phyloP scores from a whole-genome alignment of 2,113 vertebrate species.

The Ptilorrhoa leucosticta region DNA sequence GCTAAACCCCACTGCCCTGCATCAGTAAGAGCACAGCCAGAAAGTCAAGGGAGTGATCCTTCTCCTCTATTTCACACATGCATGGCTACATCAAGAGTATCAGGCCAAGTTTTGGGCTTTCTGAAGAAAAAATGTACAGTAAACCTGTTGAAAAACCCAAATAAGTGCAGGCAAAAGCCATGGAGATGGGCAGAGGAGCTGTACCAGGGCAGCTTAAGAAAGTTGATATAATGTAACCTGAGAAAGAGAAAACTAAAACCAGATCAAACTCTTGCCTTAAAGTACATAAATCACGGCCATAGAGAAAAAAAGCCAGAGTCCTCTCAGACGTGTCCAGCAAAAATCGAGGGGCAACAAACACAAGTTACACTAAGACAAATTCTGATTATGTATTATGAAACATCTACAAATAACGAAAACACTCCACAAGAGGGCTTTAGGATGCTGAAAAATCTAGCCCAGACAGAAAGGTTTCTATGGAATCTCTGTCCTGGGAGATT shows the following conservation, averaged over 20 bases:
- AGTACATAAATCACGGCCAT: neutral
- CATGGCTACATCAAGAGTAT: neutral
- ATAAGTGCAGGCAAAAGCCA: neutral
- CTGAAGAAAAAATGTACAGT: neutral
- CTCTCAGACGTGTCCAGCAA: neutral
- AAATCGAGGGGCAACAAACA: neutral
- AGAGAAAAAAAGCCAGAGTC: neutral
- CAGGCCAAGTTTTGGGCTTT: neutral
- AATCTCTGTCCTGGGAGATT: neutral
- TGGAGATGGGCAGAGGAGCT: neutral
- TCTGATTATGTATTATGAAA: neutral
- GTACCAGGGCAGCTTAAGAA: neutral
- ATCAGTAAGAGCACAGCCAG: neutral
- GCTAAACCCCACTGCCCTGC: neutral
- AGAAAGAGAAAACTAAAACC: neutral
- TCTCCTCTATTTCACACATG: neutral
- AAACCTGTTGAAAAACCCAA: rapidly evolving
- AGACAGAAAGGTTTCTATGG: neutral
- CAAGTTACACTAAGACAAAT: neutral
- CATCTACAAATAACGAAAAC: neutral
- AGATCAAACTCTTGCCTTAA: neutral
- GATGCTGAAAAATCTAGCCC: neutral
- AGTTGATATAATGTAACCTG: neutral
- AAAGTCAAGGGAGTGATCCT: neutral
- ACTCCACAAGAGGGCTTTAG: neutral